Percentiles rank a stretch among this genome's conserved stretches.
phyloP scores from a whole-genome alignment of 2,113 vertebrate species.

The Quiscalus mexicanus region DNA sequence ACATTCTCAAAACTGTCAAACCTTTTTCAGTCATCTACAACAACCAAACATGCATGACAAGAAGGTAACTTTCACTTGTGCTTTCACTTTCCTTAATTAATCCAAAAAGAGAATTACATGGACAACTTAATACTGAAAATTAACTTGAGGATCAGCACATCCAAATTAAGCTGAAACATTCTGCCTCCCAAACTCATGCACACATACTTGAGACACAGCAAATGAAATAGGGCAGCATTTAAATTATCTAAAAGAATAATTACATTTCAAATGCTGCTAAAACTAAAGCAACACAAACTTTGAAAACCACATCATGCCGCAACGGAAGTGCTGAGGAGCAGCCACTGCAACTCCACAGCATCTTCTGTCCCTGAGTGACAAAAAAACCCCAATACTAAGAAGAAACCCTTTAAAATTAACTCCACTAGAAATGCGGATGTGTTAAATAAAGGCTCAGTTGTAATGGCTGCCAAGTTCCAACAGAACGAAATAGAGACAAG shows the following conservation, averaged over 20 bases:
- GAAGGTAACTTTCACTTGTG: not conserved
- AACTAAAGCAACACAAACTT: not conserved
- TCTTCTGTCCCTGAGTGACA: not conserved
- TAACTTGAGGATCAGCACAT: not conserved
- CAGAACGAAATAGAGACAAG: not conserved
- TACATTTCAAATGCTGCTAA: not conserved
- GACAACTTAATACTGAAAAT: not conserved
- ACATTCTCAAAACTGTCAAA: not conserved
- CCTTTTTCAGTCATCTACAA: not conserved
- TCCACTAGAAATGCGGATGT: slow-evolving; percentile 6
- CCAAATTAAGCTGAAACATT: not conserved
- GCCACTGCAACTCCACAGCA: not conserved
- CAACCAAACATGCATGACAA: not conserved
- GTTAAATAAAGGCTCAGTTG: slow-evolving; percentile 52
- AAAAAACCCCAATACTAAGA: not conserved
- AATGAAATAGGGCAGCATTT: not conserved
- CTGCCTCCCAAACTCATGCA: not conserved
- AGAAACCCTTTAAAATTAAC: slow-evolving; percentile 44
- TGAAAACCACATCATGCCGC: not conserved
- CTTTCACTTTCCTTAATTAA: not conserved
- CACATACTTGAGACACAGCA: rapidly evolving
- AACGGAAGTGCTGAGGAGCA: not conserved
- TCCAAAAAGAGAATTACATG: not conserved
- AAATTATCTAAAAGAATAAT: not conserved
- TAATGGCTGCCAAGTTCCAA: slow-evolving; percentile 55